Evolutionary conservation across 2,797 vertebrate species (phyloP), one percentile per base, ranked within the genome.

Genomic region (Malacoctenus gilli): DNA sequence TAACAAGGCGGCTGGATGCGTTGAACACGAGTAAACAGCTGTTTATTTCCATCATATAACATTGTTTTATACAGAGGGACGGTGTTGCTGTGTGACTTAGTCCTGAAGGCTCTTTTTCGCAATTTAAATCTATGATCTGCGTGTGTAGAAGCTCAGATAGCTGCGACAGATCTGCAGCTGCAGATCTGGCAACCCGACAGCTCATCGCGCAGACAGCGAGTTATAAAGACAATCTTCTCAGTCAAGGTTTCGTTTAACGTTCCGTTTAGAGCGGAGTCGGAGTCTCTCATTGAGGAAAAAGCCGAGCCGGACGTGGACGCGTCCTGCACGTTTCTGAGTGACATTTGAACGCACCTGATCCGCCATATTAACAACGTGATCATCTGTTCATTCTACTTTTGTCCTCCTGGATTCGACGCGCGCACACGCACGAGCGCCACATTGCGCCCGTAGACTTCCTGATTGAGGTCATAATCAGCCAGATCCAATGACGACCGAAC

Each of bases 261-360:
- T n/a, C n/a, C n/a, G n/a, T n/a, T n/a, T n/a, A n/a, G n/a, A n/a
- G n/a, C n/a, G n/a, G n/a, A n/a, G 21, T 3, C 7, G 40, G 13
- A 1, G 8, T 2, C 21, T 8, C 2, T 28, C 12, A 21, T 2
- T 18, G 32, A 10, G 32, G 14, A 16, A n/a, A 16, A n/a, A 16
- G 19, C 8, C 11, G 10, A 20, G 11, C 44, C 36, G 39, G 15
- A 58, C 37, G 31, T 35, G 20, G 30, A 39, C 39, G 34, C 2
- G 16, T 35, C 34, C 8, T 30, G 35, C 51, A 39, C 54, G 44
- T 70, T 50, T 62, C 43, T 4, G 3, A n/a, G 36, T 19, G 48
- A 41, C 60, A 63, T 40, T 39, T 75, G 59, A 83, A 79, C 82
- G 76, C 87, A 89, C 85, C 84, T 86, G 79, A 79, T 82, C 75